These are phyloP conservation scores for Eupithecia tripunctaria DNA, from an alignment of 2,888 invertebrate genomes.

Conservation along the genomic window DNA sequence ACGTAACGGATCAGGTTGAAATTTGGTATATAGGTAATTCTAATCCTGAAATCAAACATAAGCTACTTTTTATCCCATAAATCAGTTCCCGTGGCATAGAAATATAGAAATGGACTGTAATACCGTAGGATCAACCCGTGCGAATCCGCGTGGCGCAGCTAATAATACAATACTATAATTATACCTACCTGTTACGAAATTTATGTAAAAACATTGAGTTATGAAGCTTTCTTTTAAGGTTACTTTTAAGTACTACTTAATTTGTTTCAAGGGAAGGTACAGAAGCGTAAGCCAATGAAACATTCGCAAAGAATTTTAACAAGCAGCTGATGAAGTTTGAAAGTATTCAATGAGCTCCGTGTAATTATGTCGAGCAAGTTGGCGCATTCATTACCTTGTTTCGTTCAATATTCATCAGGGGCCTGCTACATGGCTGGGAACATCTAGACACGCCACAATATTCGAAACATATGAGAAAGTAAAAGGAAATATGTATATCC, in stretches of 20 bases:
- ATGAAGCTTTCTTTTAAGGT: background rate
- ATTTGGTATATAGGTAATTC: too few relatives aligned
- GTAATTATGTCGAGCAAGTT: constrained; percentile 75
- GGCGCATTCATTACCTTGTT: constrained; percentile 71
- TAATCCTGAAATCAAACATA: too few relatives aligned
- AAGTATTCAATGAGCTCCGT: constrained; percentile 74
- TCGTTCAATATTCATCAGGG: constrained; percentile 76
- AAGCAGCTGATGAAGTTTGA: constrained; percentile 60
- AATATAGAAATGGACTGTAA: too few relatives aligned
- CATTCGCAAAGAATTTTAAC: constrained; percentile 62
- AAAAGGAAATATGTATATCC: too few relatives aligned
- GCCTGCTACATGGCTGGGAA: constrained; percentile 43
- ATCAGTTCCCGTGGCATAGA: too few relatives aligned
- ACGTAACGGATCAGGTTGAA: too few relatives aligned
- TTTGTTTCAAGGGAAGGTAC: background rate
- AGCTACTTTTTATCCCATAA: too few relatives aligned
- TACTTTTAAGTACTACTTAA: constrained; percentile 4
- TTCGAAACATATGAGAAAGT: background rate
- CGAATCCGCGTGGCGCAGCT: too few relatives aligned
- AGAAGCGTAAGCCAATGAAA: constrained; percentile 31
- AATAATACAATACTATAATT: too few relatives aligned
- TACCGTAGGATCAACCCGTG: too few relatives aligned
- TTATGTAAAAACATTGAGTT: background rate
- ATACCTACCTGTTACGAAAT: background rate
- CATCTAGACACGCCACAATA: background rate